Conservation (phyloP, 2,797 vertebrate genomes). For the Macropodus opercularis region DNA sequence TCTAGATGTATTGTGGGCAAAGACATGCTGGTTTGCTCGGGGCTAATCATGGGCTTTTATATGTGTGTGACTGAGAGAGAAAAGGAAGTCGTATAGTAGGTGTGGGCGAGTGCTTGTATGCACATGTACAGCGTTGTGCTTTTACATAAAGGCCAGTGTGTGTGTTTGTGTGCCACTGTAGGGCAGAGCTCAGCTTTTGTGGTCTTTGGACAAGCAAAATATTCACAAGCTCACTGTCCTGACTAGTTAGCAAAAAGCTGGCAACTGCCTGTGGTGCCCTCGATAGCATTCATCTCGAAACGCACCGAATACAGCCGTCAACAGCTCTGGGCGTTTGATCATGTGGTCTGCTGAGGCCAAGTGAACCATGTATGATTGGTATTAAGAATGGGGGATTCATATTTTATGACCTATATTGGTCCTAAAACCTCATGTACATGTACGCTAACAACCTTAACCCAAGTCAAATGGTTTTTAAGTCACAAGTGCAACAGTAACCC, state of each 20-base stretch:
- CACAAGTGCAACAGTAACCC: conserved; percentile 6
- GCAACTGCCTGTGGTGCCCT: conserved; percentile 7
- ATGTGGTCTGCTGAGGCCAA: conserved; percentile 23
- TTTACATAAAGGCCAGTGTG: conserved; percentile 7
- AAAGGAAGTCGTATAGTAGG: conserved; percentile 30
- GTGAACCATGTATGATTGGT: conserved; percentile 20
- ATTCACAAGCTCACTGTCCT: conserved; percentile 39
- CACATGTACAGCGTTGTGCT: conserved; percentile 39
- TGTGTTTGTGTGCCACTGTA: conserved; percentile 27
- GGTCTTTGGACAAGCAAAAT: conserved; percentile 21
- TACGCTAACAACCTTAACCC: background rate
- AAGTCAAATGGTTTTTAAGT: conserved; percentile 21
- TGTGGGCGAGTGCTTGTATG: conserved; percentile 48
- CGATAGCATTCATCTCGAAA: conserved; percentile 20
- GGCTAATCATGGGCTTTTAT: conserved; percentile 31
- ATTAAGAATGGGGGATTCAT: conserved; percentile 25
- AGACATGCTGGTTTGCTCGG: conserved; percentile 11
- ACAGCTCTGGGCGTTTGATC: conserved; percentile 37
- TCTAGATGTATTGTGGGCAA: conserved; percentile 23
- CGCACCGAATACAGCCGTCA: conserved; percentile 17
- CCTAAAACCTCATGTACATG: conserved; percentile 4
- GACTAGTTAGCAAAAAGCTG: conserved; percentile 46
- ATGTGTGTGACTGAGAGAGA: conserved; percentile 11
- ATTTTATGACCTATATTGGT: conserved; percentile 24
- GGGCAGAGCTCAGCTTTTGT: conserved; percentile 47